Evolutionary conservation across 2,888 invertebrate species (phyloP).

Genomic region (Pollenia angustigena): DNA sequence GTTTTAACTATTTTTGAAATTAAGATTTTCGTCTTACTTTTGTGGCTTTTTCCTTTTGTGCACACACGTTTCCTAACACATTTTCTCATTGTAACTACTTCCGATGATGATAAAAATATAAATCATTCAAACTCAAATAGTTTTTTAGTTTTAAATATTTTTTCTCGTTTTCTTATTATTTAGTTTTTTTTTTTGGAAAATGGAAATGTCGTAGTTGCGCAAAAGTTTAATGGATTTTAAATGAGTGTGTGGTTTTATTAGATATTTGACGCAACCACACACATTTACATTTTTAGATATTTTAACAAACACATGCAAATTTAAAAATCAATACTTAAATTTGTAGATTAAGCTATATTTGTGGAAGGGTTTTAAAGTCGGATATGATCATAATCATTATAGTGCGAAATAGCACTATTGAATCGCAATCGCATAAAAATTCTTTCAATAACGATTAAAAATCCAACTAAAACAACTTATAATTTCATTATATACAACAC

Average conservation of each 20-base stretch:
- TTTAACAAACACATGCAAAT: background rate
- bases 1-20: conserved; percentile 52
- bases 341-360: background rate
- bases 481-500: too few species aligned
- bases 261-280: conserved; percentile 15
- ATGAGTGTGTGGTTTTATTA: conserved; percentile 67
- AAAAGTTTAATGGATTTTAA: conserved; percentile 73
- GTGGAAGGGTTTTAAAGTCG: too few species aligned
- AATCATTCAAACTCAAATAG: conserved; percentile 69
- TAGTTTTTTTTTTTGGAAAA: conserved; percentile 20
- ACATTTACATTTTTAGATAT: background rate
- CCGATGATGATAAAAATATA: conserved; percentile 71
- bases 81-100: conserved; percentile 58
- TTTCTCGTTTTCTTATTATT: conserved; percentile 64
- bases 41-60: conserved; percentile 18
- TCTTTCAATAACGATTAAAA: too few species aligned
- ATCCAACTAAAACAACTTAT: too few species aligned
- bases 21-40: conserved; percentile 16
- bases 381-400: too few species aligned
- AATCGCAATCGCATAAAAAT: too few species aligned
- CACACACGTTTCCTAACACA: background rate
- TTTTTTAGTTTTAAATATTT: conserved; percentile 62
- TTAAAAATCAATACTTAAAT: background rate
- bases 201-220: conserved; percentile 49
- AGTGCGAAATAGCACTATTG: too few species aligned